These are phyloP conservation scores for Tichodroma muraria DNA, from an alignment of 2,113 vertebrate genomes.

Conservation along the genomic window DNA sequence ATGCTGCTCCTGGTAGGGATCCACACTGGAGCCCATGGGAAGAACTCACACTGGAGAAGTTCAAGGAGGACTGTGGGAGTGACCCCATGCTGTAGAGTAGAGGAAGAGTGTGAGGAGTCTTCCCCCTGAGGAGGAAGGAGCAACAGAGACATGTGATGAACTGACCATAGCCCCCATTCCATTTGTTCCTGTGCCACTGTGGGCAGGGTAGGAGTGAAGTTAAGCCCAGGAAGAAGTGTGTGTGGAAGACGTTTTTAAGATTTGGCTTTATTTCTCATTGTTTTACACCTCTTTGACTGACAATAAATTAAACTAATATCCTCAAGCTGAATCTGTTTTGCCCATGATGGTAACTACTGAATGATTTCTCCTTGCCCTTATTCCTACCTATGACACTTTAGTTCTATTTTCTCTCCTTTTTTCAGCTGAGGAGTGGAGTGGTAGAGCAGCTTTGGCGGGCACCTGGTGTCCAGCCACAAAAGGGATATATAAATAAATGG, in stretches of 20 bases:
- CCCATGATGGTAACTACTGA: background rate
- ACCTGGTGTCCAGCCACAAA: background rate
- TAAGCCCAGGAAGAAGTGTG: background rate
- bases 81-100: background rate
- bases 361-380: background rate
- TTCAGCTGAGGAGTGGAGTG: background rate
- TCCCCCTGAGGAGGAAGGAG: background rate
- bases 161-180: background rate
- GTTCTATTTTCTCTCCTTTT: background rate
- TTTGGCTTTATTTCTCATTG: background rate
- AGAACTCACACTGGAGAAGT: background rate
- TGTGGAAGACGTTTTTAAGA: background rate
- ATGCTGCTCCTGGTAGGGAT: background rate
- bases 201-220: background rate
- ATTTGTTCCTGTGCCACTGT: fast-evolving
- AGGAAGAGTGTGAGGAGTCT: background rate
- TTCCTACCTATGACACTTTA: background rate
- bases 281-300: background rate
- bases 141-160: fast-evolving
- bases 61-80: background rate
- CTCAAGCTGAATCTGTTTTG: background rate
- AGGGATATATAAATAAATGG: background rate
- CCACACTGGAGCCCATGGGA: background rate
- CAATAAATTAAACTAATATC: background rate
- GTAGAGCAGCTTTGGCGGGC: background rate